Conservation (phyloP, 2,797 vertebrate species). For the Hippoglossus hippoglossus region DNA sequence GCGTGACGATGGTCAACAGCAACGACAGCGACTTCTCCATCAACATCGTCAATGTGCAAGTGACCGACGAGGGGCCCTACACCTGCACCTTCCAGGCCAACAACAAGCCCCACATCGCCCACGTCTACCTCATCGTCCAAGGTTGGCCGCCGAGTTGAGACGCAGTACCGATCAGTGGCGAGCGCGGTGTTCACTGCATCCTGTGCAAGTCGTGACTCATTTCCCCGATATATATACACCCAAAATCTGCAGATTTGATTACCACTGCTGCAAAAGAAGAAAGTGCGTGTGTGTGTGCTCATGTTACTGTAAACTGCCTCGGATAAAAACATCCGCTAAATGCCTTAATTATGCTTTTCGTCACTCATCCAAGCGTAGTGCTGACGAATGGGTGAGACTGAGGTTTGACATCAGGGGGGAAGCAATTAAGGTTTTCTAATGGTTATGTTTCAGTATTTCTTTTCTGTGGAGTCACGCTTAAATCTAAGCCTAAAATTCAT, state of each 20-base stretch:
- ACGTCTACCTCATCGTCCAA: conserved; percentile 94
- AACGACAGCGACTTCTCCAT: conserved; percentile 92
- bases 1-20: conserved; percentile 89
- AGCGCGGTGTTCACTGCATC: conserved; percentile 9
- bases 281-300: neutral
- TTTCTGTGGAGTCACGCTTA: conserved; percentile 30
- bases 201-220: conserved; percentile 3
- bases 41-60: conserved; percentile 88
- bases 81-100: conserved; percentile 94
- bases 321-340: conserved; percentile 41
- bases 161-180: neutral
- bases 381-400: conserved; percentile 42
- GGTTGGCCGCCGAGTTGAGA: conserved; percentile 75
- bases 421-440: conserved; percentile 40
- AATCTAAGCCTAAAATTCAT: conserved; percentile 16
- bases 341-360: conserved; percentile 49
- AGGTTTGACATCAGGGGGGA: conserved; percentile 51
- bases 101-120: conserved; percentile 89
- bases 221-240: conserved; percentile 13
- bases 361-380: conserved; percentile 39
- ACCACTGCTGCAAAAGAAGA: conserved; percentile 21
- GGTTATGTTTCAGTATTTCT: conserved; percentile 19
- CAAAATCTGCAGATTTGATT: conserved; percentile 33
- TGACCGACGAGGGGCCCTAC: conserved; percentile 91
- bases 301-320: conserved; percentile 22